Evolutionary conservation across 1,140 invertebrate species (phyloP), one percentile per base, ranked within the genome.

Genomic region (Nymphalis io): DNA sequence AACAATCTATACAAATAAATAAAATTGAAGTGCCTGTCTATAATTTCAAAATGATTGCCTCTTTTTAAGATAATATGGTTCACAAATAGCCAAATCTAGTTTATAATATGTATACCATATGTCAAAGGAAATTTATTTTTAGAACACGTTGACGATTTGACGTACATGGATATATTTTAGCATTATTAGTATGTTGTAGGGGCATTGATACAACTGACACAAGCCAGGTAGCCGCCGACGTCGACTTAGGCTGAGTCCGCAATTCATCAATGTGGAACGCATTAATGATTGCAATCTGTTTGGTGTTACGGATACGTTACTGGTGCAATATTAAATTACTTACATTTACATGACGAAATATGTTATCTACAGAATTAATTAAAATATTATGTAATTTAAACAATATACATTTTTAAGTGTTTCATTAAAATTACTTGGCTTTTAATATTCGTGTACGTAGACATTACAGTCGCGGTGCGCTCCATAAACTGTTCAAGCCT

Each of bases 231-330:
- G 51, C 20, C 16, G 6, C 21, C 20, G 51, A 11, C n/a, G 51
- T 2, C 51, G 12, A 21, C 51, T 55, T 21, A 13, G 20, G 51
- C 51, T 55, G 51, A 55, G 51, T 15, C 51, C 51, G 51, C 51
- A 55, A 55, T 55, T 55, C 51, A 55, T 55, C 51, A 55, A 55
- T 55, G 51, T 55, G 51, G 51, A 55, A 55, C 51, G 51, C 51
- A 55, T 55, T 55, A 55, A 15, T 15, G 51, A 27, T 55, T 55
- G 51, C 51, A 55, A 55, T 55, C 51, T 55, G 51, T 23, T 27
- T 13, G 51, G 51, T 55, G 51, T 27, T 55, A 55, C 51, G 51
- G 51, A 55, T 55, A 55, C 23, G 51, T 21, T 15, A 21, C 51
- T 55, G 51, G 51, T 55, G 51, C 51, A 55, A 55, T 55, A 55